Evolutionary conservation across 2,797 vertebrate species (phyloP), one percentile per base, ranked within the genome.

Genomic region (Pantherophis vulpinus): DNA sequence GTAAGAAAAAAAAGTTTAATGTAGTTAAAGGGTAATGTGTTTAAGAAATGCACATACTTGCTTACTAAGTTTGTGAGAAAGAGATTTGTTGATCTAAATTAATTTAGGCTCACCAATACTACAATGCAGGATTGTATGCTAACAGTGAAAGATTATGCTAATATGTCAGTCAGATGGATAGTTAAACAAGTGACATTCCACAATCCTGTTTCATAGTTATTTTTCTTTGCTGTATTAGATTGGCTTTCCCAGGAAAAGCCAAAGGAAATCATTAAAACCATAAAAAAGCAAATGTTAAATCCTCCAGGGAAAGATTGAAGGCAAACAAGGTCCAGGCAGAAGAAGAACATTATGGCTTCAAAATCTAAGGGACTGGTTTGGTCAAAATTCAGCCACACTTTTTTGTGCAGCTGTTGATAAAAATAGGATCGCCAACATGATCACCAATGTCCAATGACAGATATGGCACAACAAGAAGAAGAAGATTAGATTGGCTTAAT

Each of bases 1-100:
- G 99, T 99, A 97, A 98, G 98, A 93, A 86, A 66, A 37, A 66
- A 91, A 89, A 27, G 11, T 79, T 87, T 61, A 92, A 54, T 60
- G 1, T 12, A 13, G 89, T 88, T 54, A 92, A 90, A 58, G 23
- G 86, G 23, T 9, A 16, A 29, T 2, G 6, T n/a, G 9, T 87
- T 92, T 87, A 37, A 7, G 13, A 92, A 90, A 74, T 25, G 4
- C 55, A 37, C 9, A 14, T 6, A 47, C 42, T 12, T 92, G 25
- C 23, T 60, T 87, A 5, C 58, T 27, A 5, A 29, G 1, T 61
- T 90, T 37, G 42, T 42, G 60, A 55, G 54, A 83, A 8, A 5
- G 37, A 88, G 88, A 16, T 47, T 90, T 55, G 86, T 89, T 54
- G 18, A 88, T 83, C 10, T 61, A 47, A 83, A 42, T 83, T 83